A percentile compares a stretch with the other conserved stretches of the same genome.
Evolutionary conservation across 1,140 invertebrate genomes (phyloP).

Genomic region (Lucilia sericata): DNA sequence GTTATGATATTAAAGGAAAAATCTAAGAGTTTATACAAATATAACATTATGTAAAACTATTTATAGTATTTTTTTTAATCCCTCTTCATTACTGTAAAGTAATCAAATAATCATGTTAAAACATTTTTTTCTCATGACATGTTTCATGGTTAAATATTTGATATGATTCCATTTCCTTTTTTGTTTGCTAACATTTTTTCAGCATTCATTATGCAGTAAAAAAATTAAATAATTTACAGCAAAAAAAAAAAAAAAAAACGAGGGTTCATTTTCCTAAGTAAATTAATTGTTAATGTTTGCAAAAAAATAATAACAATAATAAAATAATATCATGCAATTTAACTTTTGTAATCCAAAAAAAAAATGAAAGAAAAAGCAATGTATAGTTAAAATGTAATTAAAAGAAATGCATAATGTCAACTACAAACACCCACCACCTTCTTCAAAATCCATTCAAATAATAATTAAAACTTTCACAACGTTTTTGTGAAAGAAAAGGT

Average conservation of each 20-base stretch:
- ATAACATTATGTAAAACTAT: too few relatives aligned
- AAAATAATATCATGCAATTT: slow-evolving; percentile 1
- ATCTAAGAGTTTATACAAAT: too few relatives aligned
- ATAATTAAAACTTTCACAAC: background rate
- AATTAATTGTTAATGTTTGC: background rate
- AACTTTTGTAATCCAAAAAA: background rate
- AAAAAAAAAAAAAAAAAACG: background rate
- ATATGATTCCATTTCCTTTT: background rate
- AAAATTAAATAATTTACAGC: slow-evolving; percentile 1
- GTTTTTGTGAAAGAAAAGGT: background rate
- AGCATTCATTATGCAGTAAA: background rate
- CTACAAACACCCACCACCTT: slow-evolving; percentile 1
- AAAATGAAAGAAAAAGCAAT: background rate
- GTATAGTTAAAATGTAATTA: background rate
- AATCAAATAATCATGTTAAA: too few relatives aligned
- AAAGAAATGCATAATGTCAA: slow-evolving; percentile 17
- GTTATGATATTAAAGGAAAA: too few relatives aligned
- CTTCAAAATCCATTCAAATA: background rate
- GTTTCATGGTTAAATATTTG: slow-evolving; percentile 17
- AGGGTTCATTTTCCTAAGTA: slow-evolving; percentile 6
- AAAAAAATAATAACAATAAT: background rate
- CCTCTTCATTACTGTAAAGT: too few relatives aligned
- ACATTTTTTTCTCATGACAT: background rate
- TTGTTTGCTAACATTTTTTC: background rate
- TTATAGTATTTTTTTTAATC: too few relatives aligned